These are phyloP conservation scores for Oryzias sinensis DNA, from an alignment of 2,797 vertebrate genomes.

Conservation along the genomic window DNA sequence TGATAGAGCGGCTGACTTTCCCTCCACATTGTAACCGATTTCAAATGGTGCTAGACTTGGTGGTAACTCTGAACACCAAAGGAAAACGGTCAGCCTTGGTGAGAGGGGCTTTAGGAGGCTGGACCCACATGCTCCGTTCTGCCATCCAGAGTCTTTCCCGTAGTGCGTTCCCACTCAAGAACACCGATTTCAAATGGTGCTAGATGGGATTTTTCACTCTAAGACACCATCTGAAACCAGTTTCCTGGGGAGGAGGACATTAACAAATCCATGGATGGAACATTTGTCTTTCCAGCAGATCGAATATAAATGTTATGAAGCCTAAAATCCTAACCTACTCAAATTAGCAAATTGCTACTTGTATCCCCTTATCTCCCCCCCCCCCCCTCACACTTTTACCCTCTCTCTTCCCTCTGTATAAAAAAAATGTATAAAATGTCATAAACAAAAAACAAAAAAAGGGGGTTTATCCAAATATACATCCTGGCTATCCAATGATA, in stretches of 20 bases:
- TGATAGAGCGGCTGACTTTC: slow-evolving; percentile 59
- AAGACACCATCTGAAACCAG: slow-evolving; percentile 99
- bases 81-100: slow-evolving; percentile 97
- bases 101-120: slow-evolving; percentile 64
- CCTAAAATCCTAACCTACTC: no score
- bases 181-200: slow-evolving; percentile 99
- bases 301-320: no score
- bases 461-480: no score
- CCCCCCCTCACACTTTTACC: no score
- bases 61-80: slow-evolving; percentile 97
- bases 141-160: not conserved
- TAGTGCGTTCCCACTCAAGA: slow-evolving; percentile 88
- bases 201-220: slow-evolving; percentile 95
- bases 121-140: not conserved
- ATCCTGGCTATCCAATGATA: no score
- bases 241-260: slow-evolving; percentile 89
- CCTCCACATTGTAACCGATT: slow-evolving; percentile 98
- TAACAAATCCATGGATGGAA: not conserved
- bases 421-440: no score
- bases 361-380: no score
- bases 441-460: no score
- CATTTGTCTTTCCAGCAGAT: no score
- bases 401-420: no score
- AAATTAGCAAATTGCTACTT: no score
- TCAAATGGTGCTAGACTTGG: slow-evolving; percentile 99